Percentiles rank a stretch among this genome's conserved stretches.
phyloP scores from a whole-genome alignment of 2,888 invertebrate genomes.

The Tribolium freemani region DNA sequence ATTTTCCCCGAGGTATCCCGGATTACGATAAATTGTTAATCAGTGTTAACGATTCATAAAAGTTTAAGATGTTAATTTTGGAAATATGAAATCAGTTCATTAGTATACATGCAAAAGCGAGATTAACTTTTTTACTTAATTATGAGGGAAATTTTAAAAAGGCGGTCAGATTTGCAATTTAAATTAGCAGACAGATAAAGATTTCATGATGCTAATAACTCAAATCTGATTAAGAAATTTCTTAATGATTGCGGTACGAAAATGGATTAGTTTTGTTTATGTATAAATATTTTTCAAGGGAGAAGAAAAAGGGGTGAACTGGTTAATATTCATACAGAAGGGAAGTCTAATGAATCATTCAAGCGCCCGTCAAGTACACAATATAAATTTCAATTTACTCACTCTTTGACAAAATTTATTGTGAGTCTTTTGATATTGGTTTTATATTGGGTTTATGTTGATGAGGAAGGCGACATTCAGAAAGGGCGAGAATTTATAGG shows the following conservation, averaged over 20 bases:
- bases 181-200: slow-evolving; percentile 42
- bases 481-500: slow-evolving; percentile 51
- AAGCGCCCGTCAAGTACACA: slow-evolving; percentile 56
- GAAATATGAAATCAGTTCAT: slow-evolving; percentile 43
- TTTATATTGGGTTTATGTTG: slow-evolving; percentile 60
- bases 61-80: slow-evolving; percentile 43
- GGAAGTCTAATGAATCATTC: slow-evolving; percentile 59
- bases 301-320: slow-evolving; percentile 34
- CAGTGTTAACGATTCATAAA: slow-evolving; percentile 32
- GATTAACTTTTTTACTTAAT: slow-evolving; percentile 46
- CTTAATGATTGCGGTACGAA: slow-evolving; percentile 30
- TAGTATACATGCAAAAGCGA: slow-evolving; percentile 42
- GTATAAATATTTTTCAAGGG: slow-evolving; percentile 35
- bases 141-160: slow-evolving; percentile 37
- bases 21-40: slow-evolving; percentile 48
- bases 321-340: slow-evolving; percentile 44
- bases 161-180: slow-evolving; percentile 41
- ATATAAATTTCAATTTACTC: slow-evolving; percentile 63
- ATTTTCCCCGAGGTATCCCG: too few relatives aligned
- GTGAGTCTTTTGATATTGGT: slow-evolving; percentile 56
- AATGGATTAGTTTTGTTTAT: slow-evolving; percentile 40
- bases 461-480: slow-evolving; percentile 51
- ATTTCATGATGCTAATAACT: slow-evolving; percentile 38
- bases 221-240: slow-evolving; percentile 39
- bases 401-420: slow-evolving; percentile 53